A percentile compares a stretch with the other conserved stretches of the same genome.
Evolutionary conservation across 2,113 vertebrate species (phyloP).

Genomic region (Psittacus erithacus): DNA sequence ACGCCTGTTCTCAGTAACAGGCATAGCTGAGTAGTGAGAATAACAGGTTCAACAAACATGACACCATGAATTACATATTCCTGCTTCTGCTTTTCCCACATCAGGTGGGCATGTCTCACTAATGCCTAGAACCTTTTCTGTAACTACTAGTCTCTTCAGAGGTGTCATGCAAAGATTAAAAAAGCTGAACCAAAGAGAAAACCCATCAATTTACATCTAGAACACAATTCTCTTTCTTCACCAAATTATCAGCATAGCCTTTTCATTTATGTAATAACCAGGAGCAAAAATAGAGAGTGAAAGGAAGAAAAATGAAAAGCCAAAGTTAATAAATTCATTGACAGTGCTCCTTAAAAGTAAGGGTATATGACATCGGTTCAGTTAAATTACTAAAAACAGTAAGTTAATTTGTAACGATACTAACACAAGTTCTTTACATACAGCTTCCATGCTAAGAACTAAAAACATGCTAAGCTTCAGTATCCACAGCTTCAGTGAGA

Average conservation of each 20-base stretch:
- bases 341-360: accelerated
- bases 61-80: neutral
- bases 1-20: neutral
- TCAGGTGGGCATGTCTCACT: neutral
- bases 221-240: neutral
- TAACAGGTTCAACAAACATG: neutral
- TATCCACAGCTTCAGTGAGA: neutral
- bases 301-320: accelerated
- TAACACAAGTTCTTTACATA: accelerated
- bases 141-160: neutral
- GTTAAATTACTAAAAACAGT: neutral
- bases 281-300: neutral
- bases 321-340: neutral
- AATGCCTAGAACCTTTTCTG: neutral
- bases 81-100: neutral
- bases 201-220: neutral
- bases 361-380: accelerated
- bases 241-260: neutral
- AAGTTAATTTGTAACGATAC: accelerated
- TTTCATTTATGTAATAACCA: neutral
- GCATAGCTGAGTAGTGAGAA: neutral
- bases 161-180: neutral
- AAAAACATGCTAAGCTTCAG: neutral
- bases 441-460: neutral
- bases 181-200: neutral